Conservation (phyloP, 2,888 invertebrate genomes). For the Euphydryas editha region DNA sequence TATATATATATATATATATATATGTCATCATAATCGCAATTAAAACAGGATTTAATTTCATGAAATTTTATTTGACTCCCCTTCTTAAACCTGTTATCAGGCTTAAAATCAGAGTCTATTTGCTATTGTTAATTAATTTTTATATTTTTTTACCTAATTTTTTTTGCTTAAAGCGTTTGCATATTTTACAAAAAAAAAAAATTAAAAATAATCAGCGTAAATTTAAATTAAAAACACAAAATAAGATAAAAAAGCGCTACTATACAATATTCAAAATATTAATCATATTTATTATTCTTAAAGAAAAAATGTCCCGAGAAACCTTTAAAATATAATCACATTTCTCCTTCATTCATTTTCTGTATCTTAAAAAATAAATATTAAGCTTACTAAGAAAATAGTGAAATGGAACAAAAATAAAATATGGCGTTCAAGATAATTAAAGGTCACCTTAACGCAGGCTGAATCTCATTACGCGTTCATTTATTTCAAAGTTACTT, state of each 20-base stretch:
- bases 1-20: no score
- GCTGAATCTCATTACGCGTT: slow-evolving; percentile 32
- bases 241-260: neutral
- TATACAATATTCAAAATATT: neutral
- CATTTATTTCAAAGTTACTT: slow-evolving; percentile 31
- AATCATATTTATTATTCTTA: neutral
- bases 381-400: neutral
- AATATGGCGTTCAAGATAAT: slow-evolving; percentile 23
- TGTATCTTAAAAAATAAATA: neutral
- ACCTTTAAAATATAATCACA: neutral
- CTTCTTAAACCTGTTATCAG: no score
- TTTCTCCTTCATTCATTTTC: neutral
- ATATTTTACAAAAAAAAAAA: no score
- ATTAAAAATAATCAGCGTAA: no score
- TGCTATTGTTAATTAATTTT: no score
- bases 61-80: no score
- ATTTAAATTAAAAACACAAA: neutral
- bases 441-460: slow-evolving; percentile 28
- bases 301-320: neutral
- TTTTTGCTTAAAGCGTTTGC: no score
- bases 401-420: neutral
- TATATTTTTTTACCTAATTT: no score
- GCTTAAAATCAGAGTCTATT: no score
- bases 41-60: no score
- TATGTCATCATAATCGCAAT: no score